Conservation (phyloP, 1,140 invertebrate genomes). For the Hesperophylax magnus region DNA sequence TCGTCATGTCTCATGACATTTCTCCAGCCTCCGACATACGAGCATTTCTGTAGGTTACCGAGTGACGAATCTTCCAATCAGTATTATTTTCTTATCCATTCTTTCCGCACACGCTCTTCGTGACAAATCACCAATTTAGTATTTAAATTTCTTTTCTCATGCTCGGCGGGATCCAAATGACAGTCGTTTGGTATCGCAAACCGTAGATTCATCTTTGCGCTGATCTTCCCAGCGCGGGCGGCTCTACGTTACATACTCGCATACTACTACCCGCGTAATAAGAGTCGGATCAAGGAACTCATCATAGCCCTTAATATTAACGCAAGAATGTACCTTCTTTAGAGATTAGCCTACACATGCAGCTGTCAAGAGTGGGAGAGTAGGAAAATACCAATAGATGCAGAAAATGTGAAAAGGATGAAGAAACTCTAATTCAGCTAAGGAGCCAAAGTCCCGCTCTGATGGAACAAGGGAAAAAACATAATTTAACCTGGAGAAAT, state of each 20-base stretch:
- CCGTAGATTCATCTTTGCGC: constrained; percentile 10
- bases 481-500: too few species aligned
- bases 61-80: not conserved
- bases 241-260: not conserved
- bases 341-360: too few species aligned
- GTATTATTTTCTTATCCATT: constrained; percentile 13
- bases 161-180: constrained; percentile 29
- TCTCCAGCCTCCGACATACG: too few species aligned
- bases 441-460: too few species aligned
- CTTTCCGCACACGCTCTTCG: not conserved
- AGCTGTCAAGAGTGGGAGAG: too few species aligned
- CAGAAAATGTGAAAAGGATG: too few species aligned
- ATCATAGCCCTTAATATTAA: not conserved
- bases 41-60: too few species aligned
- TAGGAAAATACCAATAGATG: too few species aligned
- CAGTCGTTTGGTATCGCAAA: constrained; percentile 27
- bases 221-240: constrained; percentile 12
- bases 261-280: not conserved
- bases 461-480: too few species aligned
- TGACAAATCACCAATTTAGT: constrained; percentile 37
- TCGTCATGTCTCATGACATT: too few species aligned
- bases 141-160: constrained; percentile 36
- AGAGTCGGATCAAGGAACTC: too few species aligned
- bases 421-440: too few species aligned
- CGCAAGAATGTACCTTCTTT: not conserved